Base-by-base conservation (phyloP, 2,888 invertebrate species). In the Synanthedon myopaeformis region DNA sequence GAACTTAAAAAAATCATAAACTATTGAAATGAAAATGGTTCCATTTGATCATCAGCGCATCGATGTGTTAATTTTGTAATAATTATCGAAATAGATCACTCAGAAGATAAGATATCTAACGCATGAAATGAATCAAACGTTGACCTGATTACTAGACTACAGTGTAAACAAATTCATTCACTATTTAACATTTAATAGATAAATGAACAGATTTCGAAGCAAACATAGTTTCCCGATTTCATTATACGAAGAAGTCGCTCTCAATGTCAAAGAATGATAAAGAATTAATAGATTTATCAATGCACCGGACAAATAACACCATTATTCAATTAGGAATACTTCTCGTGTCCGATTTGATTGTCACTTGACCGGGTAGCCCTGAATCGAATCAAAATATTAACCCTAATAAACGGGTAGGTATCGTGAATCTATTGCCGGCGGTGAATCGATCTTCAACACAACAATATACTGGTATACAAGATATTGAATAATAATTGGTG, bases 401-500 rank as follows among this genome's bases (percentile, higher is more conserved):
- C 77, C 76, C 70, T 72, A 73, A 76, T 76, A 71, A 71, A 70
- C 61, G 35, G 35, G 35, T 35, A 35, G 35, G 62, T 72, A 74
- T 73, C 69, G 62, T 63, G 61, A 67, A 73, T 65, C 62, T 60
- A 57, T 65, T 58, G 61, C 58, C 57, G 56, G 53, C 57, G 60
- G 61, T 56, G 59, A 56, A 49, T 66, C 60, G 59, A 59, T 57
- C 60, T 57, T 60, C 60, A 61, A 65, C 68, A 65, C 45, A 45
- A 13, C 45, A 8, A 45, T 45, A 45, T 70, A 35, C 35, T 64
- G 45, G 14, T 45, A 42, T 42, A 45, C 61, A 64, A 71, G 70
- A 81, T 83, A 86, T 86, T 84, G 84, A 84, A 84, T 84, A 83
- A 83, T 85, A 85, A 86, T 85, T 85, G 85, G 82, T 82, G 77